Evolutionary conservation across 2,888 invertebrate species (phyloP).

Genomic region (Parthenolecanium corni): DNA sequence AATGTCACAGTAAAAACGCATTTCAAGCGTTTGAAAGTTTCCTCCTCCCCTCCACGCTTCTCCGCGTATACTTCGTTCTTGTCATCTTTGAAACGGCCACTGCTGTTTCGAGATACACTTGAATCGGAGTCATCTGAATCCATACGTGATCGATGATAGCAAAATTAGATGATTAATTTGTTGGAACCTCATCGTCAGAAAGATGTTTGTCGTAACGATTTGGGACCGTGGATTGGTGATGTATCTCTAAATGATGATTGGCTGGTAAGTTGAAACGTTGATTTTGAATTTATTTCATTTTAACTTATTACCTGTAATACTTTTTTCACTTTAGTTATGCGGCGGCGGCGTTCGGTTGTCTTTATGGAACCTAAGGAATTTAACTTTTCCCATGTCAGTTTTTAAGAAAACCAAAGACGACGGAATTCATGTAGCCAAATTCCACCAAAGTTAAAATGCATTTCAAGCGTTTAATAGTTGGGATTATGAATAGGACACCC

Average conservation of each 20-base stretch:
- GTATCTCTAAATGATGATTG: slow-evolving; percentile 71
- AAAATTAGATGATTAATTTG: slow-evolving; percentile 52
- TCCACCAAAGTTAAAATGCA: slow-evolving; percentile 64
- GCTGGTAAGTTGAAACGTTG: slow-evolving; percentile 46
- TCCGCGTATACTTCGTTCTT: too few relatives aligned
- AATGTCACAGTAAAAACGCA: too few relatives aligned
- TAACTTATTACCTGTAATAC: slow-evolving; percentile 43
- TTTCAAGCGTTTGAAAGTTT: too few relatives aligned
- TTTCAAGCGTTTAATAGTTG: too few relatives aligned
- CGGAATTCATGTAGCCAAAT: slow-evolving; percentile 63
- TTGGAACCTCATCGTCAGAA: slow-evolving; percentile 59
- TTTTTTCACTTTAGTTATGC: slow-evolving; percentile 52
- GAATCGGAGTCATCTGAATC: too few relatives aligned
- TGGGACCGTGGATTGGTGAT: slow-evolving; percentile 82
- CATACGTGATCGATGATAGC: too few relatives aligned
- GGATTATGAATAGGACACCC: too few relatives aligned
- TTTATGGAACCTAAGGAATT: slow-evolving; percentile 74
- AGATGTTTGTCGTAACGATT: slow-evolving; percentile 56
- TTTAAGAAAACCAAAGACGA: slow-evolving; percentile 59
- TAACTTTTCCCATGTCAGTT: slow-evolving; percentile 57
- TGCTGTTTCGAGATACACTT: too few relatives aligned
- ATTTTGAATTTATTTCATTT: slow-evolving; percentile 34
- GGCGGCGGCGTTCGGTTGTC: slow-evolving; percentile 83
- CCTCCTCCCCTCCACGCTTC: too few relatives aligned
- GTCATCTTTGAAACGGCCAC: too few relatives aligned